Evolutionary conservation across 1,140 invertebrate genomes (phyloP), one percentile per base, ranked within the genome.

Genomic region (Cepaea nemoralis): DNA sequence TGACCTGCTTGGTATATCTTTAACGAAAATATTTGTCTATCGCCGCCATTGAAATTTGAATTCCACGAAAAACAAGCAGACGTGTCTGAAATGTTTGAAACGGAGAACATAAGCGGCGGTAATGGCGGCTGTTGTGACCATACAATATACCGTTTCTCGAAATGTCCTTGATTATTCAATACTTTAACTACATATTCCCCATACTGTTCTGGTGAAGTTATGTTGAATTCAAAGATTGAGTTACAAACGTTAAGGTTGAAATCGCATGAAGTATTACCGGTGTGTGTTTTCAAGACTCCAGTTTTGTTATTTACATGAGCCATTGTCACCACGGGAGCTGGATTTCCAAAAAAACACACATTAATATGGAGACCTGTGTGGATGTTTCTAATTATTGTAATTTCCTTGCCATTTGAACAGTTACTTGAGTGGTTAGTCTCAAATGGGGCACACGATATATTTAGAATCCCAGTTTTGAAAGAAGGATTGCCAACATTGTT

Each of bases 61-160:
- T 24, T 22, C 75, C 75, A 77, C 0, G 48, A 37, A 22, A 77
- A 59, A 45, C 75, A 77, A 10, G 39, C 75, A 19, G 75, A 55
- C 6, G 27, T 63, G 6, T 59, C 35, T 0, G 50, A 22, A 14
- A 63, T 33, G 16, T 59, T 63, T 24, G n/a, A n/a, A 22, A 77
- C 10, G 0, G 19, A 6, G 19, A 77, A 39, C 16, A 37, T 37
- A 1, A 14, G 16, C 19, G 75, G 75, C 40, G 31, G 22, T 0
- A 75, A 19, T 33, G 75, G 75, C 19, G 48, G 19, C 55, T 55
- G 75, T 24, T 63, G 48, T 39, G 75, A 59, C 24, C 31, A 24
- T n/a, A 77, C 27, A 12, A 8, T 33, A 24, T 37, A 77, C n/a
- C 0, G 22, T 39, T 77, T 77, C 6, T 59, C 35, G 6, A 55